These are phyloP conservation scores for Drosophila funebris DNA, from an alignment of 1,140 invertebrate species.

Conservation along the genomic window DNA sequence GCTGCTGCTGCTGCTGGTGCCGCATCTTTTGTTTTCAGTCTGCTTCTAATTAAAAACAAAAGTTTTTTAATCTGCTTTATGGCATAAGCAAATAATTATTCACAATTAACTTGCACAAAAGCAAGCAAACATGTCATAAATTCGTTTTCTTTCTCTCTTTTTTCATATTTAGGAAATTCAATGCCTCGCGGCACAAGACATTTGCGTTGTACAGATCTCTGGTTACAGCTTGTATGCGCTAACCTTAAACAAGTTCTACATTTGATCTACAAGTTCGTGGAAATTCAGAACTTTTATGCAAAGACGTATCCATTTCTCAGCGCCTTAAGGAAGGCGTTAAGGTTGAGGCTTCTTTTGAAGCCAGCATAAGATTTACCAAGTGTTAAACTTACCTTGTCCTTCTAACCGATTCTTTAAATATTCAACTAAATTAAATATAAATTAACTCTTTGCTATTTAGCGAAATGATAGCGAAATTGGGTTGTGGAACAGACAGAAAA, in stretches of 20 bases:
- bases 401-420: no score
- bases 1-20: slow-evolving; percentile 8
- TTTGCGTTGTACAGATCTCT: background rate
- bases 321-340: no score
- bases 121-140: slow-evolving; percentile 37
- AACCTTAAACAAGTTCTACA: background rate
- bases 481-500: background rate
- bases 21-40: slow-evolving; percentile 64
- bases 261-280: background rate
- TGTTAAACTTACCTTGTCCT: no score
- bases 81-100: slow-evolving; percentile 75
- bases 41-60: slow-evolving; percentile 80
- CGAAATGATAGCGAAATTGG: background rate
- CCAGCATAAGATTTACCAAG: no score
- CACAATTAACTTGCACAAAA: slow-evolving; percentile 59
- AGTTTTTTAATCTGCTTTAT: slow-evolving; percentile 82
- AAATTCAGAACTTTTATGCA: no score
- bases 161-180: slow-evolving; percentile 4
- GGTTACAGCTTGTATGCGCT: background rate
- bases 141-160: slow-evolving; percentile 13
- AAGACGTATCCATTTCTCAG: no score
- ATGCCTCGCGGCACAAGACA: background rate
- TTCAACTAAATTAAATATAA: no score
- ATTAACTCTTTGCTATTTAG: no score
- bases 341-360: no score